Conservation (phyloP, 2,888 invertebrate genomes). For the Microctonus aethiopoides region DNA sequence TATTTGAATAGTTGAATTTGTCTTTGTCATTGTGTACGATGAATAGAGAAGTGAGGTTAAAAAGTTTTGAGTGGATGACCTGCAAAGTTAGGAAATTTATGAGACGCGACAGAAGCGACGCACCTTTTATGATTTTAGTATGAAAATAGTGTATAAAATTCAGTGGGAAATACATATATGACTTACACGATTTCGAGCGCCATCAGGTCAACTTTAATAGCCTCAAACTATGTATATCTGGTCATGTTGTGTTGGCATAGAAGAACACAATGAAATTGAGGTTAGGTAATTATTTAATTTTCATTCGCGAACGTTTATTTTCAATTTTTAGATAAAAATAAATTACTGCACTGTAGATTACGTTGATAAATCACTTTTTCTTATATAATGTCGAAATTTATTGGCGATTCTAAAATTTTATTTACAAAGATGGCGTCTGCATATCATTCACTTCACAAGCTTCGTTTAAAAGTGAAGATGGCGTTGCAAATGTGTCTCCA, state of each 20-base stretch:
- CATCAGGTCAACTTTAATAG: neutral
- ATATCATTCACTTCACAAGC: too few species aligned
- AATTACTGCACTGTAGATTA: neutral
- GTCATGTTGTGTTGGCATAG: neutral
- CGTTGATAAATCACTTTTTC: neutral
- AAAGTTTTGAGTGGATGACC: constrained; percentile 8
- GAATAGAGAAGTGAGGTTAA: too few species aligned
- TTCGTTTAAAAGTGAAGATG: too few species aligned
- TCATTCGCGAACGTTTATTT: neutral
- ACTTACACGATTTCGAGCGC: neutral
- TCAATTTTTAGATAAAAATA: neutral
- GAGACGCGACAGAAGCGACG: neutral
- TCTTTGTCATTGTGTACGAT: too few species aligned
- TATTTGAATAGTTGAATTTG: too few species aligned
- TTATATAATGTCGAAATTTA: neutral
- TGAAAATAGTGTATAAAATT: neutral
- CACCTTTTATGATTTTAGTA: neutral
- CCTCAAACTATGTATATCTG: neutral
- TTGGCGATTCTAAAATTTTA: neutral
- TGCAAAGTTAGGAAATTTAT: neutral
- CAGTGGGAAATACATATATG: neutral
- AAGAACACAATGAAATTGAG: neutral
- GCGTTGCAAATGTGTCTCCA: neutral
- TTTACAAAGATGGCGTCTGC: neutral
- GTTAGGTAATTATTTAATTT: neutral